Evolutionary conservation across 2,888 invertebrate species (phyloP).

Genomic region (Poecilobothrus nobilitatus): DNA sequence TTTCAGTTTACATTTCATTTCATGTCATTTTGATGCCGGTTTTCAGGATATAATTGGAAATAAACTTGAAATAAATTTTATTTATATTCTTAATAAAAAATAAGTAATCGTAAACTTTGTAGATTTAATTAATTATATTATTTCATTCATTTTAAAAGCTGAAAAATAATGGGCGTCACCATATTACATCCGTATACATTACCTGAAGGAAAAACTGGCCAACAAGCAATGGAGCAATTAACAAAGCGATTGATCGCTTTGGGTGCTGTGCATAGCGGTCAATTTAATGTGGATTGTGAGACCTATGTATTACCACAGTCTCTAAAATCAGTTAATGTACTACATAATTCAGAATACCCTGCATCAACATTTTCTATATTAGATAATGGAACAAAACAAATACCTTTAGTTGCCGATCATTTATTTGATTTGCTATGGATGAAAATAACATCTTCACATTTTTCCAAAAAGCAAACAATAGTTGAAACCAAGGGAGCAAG

Average conservation of each 20-base stretch:
- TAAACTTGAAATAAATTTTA: no score
- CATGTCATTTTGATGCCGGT: no score
- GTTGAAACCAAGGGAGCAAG: slow-evolving; percentile 81
- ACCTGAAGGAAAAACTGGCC: slow-evolving; percentile 82
- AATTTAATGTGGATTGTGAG: slow-evolving; percentile 91
- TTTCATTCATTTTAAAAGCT: no score
- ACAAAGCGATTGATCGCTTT: slow-evolving; percentile 76
- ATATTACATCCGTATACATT: slow-evolving; percentile 75
- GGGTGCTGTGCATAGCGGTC: slow-evolving; percentile 80
- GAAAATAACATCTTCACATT: slow-evolving; percentile 79
- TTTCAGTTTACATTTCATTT: no score
- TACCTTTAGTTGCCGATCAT: slow-evolving; percentile 82
- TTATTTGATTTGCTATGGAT: slow-evolving; percentile 85
- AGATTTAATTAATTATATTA: no score
- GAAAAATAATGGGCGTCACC: slow-evolving; percentile 35
- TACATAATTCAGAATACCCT: slow-evolving; percentile 93
- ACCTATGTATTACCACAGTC: slow-evolving; percentile 72
- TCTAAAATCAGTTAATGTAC: slow-evolving; percentile 77
- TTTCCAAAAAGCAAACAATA: slow-evolving; percentile 80
- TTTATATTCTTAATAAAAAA: no score
- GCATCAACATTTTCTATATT: slow-evolving; percentile 88
- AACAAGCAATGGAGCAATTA: slow-evolving; percentile 77
- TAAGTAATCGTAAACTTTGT: no score
- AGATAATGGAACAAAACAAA: slow-evolving; percentile 76
- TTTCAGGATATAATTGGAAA: no score